Conservation (phyloP, 2,888 invertebrate genomes). For the Sussaba pulchella region DNA sequence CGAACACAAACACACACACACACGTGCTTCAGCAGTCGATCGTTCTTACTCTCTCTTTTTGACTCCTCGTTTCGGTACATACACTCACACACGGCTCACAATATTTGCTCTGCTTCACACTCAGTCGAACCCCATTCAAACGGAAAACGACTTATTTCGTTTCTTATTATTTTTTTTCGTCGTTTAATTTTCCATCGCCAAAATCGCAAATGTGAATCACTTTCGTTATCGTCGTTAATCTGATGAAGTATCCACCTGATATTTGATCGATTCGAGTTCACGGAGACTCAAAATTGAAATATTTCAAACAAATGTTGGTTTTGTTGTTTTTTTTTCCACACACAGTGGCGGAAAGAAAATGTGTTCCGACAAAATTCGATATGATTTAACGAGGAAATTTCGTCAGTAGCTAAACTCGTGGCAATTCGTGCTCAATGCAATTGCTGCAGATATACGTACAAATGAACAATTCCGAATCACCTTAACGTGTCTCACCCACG, state of each 20-base stretch:
- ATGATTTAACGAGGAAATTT: too few species aligned
- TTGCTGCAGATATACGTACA: too few species aligned
- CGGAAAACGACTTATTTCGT: neutral
- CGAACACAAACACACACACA: neutral
- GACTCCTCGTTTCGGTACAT: too few species aligned
- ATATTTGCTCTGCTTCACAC: conserved; percentile 24
- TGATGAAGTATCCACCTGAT: too few species aligned
- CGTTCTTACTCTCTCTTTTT: neutral
- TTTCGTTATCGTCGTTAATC: neutral
- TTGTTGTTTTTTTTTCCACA: too few species aligned
- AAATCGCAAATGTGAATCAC: conserved; percentile 37
- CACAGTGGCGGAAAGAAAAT: too few species aligned
- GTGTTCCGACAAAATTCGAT: too few species aligned
- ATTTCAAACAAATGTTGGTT: too few species aligned
- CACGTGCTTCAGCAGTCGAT: neutral
- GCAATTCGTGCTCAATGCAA: too few species aligned
- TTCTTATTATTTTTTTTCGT: neutral
- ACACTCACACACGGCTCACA: conserved; percentile 14
- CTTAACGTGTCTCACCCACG: neutral
- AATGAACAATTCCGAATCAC: neutral
- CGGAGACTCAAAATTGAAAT: too few species aligned
- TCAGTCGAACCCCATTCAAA: neutral
- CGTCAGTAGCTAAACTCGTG: too few species aligned
- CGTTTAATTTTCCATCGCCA: neutral
- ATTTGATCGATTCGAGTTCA: too few species aligned